Evolutionary conservation across 2,888 invertebrate genomes (phyloP), one percentile per base, ranked within the genome.

Genomic region (Chymomyza amoena): DNA sequence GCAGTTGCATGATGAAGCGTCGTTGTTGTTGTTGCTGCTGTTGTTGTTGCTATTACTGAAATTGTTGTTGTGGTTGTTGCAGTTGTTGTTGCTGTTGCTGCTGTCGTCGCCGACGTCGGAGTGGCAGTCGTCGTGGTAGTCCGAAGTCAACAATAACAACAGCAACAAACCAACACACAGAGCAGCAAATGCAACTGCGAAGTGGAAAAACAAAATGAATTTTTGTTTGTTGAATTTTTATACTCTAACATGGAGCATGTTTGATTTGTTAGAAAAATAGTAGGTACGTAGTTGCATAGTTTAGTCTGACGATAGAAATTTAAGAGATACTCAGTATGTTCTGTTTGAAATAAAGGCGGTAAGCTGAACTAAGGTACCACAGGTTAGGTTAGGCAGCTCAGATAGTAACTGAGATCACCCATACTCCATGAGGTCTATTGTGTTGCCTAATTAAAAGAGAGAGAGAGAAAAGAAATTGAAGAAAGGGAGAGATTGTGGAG

Each of bases 1-100:
- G 77, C 85, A 84, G 81, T 85, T 84, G 83, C 83, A 86, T 84
- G 87, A 84, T 86, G 83, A 77, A 84, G 78, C 79, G 73, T 71
- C 66, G 71, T 18, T 4, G 15, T 61, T 52, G 61, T 50, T 39
- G 51, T 50, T 32, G n/a, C 36, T 32, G 59, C n/a, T n/a, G n/a
- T 18, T 66, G 18, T 16, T 67, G 54, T 20, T 66, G 66, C 28
- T 57, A 15, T 36, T 56, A 10, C 25, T 64, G n/a, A 56, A 45
- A 7, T 54, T 60, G 45, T 56, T 54, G 4, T 20, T 51, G 51
- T n/a, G n/a, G n/a, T 52, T 18, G 51, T 51, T 63, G 63, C 28
- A 2, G 15, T n/a, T 32, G n/a, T 61, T 52, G 61, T 28, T 25
- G 61, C 32, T 39, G 52, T 52, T 36, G 36, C 50, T 18, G 60